phyloP scores from a whole-genome alignment of 53 echinoderm and acorn worm genomes.

The Temnopleurus reevesii region DNA sequence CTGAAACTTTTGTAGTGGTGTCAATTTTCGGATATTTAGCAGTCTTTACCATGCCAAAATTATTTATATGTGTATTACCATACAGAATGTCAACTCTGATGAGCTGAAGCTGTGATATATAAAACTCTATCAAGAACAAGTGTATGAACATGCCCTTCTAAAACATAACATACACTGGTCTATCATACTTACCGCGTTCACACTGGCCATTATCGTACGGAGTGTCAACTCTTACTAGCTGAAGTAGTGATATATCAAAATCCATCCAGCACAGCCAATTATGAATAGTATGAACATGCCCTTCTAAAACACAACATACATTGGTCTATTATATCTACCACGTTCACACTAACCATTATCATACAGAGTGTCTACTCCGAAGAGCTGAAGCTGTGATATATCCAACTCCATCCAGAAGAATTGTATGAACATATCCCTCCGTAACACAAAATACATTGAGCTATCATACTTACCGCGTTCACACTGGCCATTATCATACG shows the following conservation, averaged over 20 bases:
- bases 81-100: conserved; percentile 1
- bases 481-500: conserved; percentile 41
- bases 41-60: too few species aligned
- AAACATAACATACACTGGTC: too few species aligned
- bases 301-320: too few species aligned
- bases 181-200: conserved; percentile 58
- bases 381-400: conserved; percentile 37
- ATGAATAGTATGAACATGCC: too few species aligned
- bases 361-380: not conserved
- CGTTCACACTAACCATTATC: conserved; percentile 45
- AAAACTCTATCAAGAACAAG: conserved; percentile 46
- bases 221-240: conserved; percentile 11
- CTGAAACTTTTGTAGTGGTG: too few species aligned
- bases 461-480: too few species aligned
- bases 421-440: too few species aligned
- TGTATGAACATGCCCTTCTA: too few species aligned
- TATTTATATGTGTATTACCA: conserved; percentile 37
- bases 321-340: too few species aligned
- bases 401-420: conserved; percentile 58
- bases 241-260: conserved; percentile 49
- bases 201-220: conserved; percentile 53
- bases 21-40: too few species aligned
- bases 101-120: conserved; percentile 44
- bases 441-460: too few species aligned
- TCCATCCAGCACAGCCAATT: conserved; percentile 55